A percentile compares a stretch with the other conserved stretches of the same genome.
phyloP scores from a whole-genome alignment of 1,140 invertebrate species.

The Liolophura sinensis region DNA sequence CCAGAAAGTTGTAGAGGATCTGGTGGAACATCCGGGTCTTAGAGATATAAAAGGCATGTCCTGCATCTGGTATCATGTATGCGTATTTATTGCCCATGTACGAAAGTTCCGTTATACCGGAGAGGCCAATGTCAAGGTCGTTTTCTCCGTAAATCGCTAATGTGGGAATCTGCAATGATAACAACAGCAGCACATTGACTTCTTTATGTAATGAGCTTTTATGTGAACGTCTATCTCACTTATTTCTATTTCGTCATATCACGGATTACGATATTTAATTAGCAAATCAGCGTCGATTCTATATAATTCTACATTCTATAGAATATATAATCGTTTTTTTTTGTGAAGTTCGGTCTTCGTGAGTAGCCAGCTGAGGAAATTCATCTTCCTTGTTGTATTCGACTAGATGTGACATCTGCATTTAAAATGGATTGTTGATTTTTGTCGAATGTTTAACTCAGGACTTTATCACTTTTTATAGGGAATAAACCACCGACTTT shows the following conservation, averaged over 20 bases:
- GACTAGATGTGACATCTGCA: too few relatives aligned
- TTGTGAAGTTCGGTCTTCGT: too few relatives aligned
- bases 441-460: too few relatives aligned
- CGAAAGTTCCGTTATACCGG: constrained; percentile 42
- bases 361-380: too few relatives aligned
- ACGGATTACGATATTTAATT: neutral
- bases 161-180: constrained; percentile 55
- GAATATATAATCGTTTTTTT: too few relatives aligned
- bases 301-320: neutral
- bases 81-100: constrained; percentile 50
- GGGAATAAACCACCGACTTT: too few relatives aligned
- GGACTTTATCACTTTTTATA: too few relatives aligned
- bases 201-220: neutral
- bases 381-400: too few relatives aligned
- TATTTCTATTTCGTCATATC: neutral
- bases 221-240: neutral
- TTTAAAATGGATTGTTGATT: too few relatives aligned
- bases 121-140: constrained; percentile 50
- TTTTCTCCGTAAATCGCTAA: constrained; percentile 59
- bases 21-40: constrained; percentile 57
- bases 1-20: constrained; percentile 58
- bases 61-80: constrained; percentile 51
- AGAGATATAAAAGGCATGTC: constrained; percentile 60
- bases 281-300: neutral
- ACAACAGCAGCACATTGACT: neutral